Evolutionary conservation across 2,888 invertebrate species (phyloP), one percentile per base, ranked within the genome.

Genomic region (Crossocerus cetratus): DNA sequence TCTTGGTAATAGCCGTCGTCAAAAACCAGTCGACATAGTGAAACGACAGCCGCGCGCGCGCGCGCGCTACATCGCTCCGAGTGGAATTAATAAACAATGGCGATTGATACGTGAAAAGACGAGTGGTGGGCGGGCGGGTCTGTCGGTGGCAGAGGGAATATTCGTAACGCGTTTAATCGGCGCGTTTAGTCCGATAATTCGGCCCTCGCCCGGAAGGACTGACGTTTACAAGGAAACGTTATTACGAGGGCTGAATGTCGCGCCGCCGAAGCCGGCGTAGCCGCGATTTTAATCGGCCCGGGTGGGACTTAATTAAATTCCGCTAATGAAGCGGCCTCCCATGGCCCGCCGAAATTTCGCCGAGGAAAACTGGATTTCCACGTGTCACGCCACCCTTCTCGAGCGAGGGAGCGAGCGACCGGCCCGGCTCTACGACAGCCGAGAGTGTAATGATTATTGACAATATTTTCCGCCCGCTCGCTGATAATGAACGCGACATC

Each of bases 141-240:
- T 16, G 13, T 42, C 45, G 11, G 45, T 43, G 53, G 57, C 65
- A 42, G 53, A 32, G 32, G 32, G 23, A 44, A 20, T 16, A n/a
- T 13, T 4, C 8, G 42, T 49, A 44, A 42, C 53, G 18, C 64
- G 65, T 70, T 65, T 65, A 65, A 65, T 62, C 65, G 61, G 18
- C 21, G 43, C 57, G 65, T 45, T 70, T 70, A 57, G 61, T 55
- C 65, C 53, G 56, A 57, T 61, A 70, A 65, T 65, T 70, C 65
- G 56, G 56, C 44, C 22, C 16, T 22, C 21, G 43, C 56, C 69
- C 65, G 49, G 43, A 53, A 69, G 65, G 54, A 61, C 56, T 70
- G 70, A 70, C 65, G 53, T 70, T 70, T 65, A 70, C 70, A 70
- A 70, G 70, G 70, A 65, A 70, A 70, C 65, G 61, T 65, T 70